Conservation (phyloP, 2,797 vertebrate genomes). For the Crocodylus rhombifer region DNA sequence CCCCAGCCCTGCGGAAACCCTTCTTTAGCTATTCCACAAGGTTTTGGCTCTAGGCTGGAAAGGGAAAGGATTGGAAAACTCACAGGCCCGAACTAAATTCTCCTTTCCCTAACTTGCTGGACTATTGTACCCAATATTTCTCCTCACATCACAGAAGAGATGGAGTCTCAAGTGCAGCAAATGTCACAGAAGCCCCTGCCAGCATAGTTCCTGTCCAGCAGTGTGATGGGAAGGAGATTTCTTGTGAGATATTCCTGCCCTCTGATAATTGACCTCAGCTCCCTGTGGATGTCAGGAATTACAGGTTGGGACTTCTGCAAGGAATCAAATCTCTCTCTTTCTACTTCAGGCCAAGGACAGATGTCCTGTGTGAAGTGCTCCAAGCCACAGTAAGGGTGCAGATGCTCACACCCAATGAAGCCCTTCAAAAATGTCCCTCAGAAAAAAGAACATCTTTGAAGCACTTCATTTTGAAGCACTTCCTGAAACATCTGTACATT, state of each 20-base stretch:
- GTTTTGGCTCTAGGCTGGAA: background rate
- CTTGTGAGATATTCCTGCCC: background rate
- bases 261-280: background rate
- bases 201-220: background rate
- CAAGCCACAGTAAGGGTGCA: too few relatives aligned
- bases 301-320: background rate
- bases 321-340: background rate
- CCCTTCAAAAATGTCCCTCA: too few relatives aligned
- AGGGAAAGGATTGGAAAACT: background rate
- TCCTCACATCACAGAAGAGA: background rate
- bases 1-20: background rate
- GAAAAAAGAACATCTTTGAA: too few relatives aligned
- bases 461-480: too few relatives aligned
- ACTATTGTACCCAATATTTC: background rate
- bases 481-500: too few relatives aligned
- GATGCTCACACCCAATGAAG: too few relatives aligned
- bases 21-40: background rate
- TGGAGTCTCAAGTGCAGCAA: background rate
- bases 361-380: too few relatives aligned
- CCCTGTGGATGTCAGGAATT: background rate
- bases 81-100: fast-evolving
- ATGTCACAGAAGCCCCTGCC: background rate
- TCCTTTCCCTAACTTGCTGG: background rate
- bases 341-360: background rate
- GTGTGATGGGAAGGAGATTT: background rate